Evolutionary conservation across 2,113 vertebrate genomes (phyloP).

Genomic region (Glaucidium brasilianum): DNA sequence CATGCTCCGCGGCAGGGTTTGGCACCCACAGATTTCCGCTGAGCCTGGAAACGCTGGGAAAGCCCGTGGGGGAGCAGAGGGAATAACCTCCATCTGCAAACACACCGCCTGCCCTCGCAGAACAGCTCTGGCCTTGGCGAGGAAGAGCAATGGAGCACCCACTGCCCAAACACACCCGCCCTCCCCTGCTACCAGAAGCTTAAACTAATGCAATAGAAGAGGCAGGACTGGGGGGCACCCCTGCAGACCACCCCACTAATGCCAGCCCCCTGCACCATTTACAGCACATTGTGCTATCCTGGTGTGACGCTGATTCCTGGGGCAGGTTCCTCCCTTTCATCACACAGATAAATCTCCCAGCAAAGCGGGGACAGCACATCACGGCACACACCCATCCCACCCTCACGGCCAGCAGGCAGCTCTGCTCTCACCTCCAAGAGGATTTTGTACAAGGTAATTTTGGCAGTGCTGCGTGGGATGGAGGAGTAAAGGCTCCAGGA

Average conservation of each 20-base stretch:
- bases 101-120: not conserved
- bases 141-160: not conserved
- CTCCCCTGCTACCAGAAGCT: not conserved
- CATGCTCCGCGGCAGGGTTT: not conserved
- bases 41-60: not conserved
- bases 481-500: not conserved
- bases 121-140: not conserved
- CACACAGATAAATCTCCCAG: not conserved
- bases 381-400: not conserved
- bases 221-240: not conserved
- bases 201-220: not conserved
- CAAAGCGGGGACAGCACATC: not conserved
- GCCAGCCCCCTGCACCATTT: not conserved
- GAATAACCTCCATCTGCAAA: not conserved
- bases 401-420: not conserved
- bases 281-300: not conserved
- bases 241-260: not conserved
- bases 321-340: not conserved
- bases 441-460: not conserved
- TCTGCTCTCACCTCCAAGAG: not conserved
- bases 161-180: not conserved
- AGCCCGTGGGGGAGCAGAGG: not conserved
- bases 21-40: not conserved
- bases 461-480: rapidly evolving
- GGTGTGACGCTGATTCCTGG: not conserved